These are phyloP conservation scores for Tenualosa thibaudeaui DNA, from an alignment of 2,797 vertebrate species.

Conservation along the genomic window DNA sequence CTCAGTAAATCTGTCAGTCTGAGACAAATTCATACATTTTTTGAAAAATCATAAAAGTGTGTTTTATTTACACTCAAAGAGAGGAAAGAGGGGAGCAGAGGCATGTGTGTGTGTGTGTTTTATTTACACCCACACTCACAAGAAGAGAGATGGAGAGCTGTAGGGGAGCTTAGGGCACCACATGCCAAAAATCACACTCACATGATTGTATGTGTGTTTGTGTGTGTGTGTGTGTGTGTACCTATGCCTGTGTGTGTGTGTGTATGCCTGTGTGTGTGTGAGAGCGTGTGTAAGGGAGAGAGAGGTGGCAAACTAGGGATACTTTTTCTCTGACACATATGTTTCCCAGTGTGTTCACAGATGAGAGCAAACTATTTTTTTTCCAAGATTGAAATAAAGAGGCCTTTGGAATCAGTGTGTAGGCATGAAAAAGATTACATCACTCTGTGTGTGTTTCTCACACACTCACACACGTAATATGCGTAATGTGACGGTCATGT, in stretches of 20 bases:
- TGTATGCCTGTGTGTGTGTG: background rate
- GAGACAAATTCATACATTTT: background rate
- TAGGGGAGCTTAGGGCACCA: background rate
- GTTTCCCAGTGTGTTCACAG: background rate
- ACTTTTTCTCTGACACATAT: background rate
- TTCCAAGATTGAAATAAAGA: background rate
- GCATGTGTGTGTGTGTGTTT: background rate
- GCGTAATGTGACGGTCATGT: conserved; percentile 34
- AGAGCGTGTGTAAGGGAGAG: background rate
- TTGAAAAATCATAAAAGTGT: background rate
- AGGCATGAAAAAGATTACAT: background rate
- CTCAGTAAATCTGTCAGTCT: conserved; percentile 52
- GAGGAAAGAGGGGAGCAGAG: background rate
- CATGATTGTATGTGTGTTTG: conserved; percentile 28
- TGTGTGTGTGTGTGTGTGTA: background rate
- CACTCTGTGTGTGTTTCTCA: conserved; percentile 3
- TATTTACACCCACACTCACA: background rate
- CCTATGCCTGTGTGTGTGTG: conserved; percentile 29
- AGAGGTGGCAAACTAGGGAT: background rate
- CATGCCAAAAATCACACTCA: conserved; percentile 65
- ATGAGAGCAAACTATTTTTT: background rate
- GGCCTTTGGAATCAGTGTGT: background rate
- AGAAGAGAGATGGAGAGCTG: background rate
- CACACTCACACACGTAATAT: conserved; percentile 29
- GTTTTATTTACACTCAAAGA: background rate